A percentile compares a stretch with the other conserved stretches of the same genome.
Conservation (phyloP, 2,888 invertebrate genomes). For the Dione vanillae region DNA sequence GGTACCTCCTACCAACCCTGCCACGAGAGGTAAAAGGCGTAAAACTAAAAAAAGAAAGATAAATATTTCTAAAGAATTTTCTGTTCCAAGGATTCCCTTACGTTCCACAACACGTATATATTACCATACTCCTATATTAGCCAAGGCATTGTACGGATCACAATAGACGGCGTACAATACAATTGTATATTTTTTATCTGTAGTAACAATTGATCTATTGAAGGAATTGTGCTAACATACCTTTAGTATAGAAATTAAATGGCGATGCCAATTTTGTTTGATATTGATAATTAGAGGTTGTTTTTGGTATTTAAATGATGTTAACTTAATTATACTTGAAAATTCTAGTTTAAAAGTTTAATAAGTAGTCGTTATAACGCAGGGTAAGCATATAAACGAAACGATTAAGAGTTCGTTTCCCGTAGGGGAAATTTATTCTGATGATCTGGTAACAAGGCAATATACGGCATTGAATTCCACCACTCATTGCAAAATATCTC, state of each 20-base stretch:
- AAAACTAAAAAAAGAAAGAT: neutral
- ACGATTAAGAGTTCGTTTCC: no score
- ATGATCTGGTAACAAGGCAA: neutral
- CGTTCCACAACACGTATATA: neutral
- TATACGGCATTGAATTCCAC: neutral
- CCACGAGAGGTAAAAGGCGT: neutral
- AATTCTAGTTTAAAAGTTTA: no score
- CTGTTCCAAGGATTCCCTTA: neutral
- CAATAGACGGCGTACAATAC: slow-evolving; percentile 25
- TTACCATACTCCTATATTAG: slow-evolving; percentile 3
- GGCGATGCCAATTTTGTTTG: slow-evolving; percentile 3
- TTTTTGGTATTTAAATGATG: neutral
- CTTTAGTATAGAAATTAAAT: neutral
- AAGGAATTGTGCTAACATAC: slow-evolving; percentile 19
- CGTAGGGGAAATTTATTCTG: neutral
- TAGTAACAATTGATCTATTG: slow-evolving; percentile 35
- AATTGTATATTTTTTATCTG: slow-evolving; percentile 31
- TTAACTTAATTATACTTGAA: no score
- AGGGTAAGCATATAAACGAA: no score
- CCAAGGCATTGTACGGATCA: slow-evolving; percentile 27
- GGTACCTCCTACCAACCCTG: no score
- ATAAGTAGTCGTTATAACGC: no score
- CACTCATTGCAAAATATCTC: neutral
- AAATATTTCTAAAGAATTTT: neutral
- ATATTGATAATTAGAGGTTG: neutral